These are phyloP conservation scores for Artibeus jamaicensis DNA, from an alignment of 2,797 vertebrate species.

Conservation along the genomic window DNA sequence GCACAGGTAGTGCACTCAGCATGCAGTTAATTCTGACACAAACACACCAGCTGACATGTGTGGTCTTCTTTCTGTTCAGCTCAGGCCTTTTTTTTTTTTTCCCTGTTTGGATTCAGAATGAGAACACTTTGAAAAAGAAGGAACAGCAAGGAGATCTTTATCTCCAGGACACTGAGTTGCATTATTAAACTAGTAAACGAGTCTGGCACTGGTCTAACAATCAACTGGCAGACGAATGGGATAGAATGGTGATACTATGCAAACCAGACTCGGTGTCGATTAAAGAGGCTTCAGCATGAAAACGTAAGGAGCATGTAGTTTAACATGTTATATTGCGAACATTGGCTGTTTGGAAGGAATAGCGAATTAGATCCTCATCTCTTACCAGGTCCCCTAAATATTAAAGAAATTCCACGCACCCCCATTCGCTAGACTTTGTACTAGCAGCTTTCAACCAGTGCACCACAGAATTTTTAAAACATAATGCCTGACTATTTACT, in stretches of 20 bases:
- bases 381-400: background rate
- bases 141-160: background rate
- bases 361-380: background rate
- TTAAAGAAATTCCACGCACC: background rate
- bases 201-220: background rate
- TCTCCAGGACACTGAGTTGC: background rate
- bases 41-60: accelerated
- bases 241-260: background rate
- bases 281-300: background rate
- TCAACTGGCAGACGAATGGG: background rate
- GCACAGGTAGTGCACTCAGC: background rate
- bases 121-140: background rate
- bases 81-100: background rate
- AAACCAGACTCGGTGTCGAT: background rate
- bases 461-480: background rate
- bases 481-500: too few relatives aligned
- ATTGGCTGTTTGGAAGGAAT: background rate
- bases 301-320: background rate
- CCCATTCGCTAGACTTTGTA: background rate
- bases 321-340: background rate
- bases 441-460: background rate
- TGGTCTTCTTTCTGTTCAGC: background rate
- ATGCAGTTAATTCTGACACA: background rate
- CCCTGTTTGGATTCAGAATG: background rate
- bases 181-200: background rate